A percentile compares a stretch with the other conserved stretches of the same genome.
Conservation (phyloP, 2,113 vertebrate species). For the Scalopus aquaticus region DNA sequence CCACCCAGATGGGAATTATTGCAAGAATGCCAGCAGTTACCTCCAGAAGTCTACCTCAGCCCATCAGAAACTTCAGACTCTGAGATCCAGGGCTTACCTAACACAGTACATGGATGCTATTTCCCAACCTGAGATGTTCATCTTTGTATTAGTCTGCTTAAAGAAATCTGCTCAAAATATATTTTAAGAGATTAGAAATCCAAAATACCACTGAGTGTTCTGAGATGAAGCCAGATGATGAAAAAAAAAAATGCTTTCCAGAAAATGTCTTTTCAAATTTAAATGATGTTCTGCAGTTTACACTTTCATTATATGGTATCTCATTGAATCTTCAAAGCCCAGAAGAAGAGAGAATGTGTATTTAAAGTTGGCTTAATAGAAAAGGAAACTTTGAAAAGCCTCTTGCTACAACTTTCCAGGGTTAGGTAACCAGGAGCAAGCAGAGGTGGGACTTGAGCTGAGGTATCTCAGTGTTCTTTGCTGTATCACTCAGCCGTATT, state of each 20-base stretch:
- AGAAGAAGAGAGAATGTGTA: background rate
- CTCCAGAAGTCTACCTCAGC: background rate
- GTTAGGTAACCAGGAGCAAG: background rate
- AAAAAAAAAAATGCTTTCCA: background rate
- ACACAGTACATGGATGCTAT: background rate
- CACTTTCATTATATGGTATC: background rate
- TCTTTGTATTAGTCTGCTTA: background rate
- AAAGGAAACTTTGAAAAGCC: background rate
- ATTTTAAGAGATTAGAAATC: background rate
- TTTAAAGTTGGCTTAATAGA: background rate
- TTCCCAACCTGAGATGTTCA: background rate
- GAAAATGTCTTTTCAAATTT: background rate
- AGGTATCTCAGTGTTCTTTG: background rate
- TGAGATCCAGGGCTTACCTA: background rate
- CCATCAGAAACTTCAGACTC: background rate
- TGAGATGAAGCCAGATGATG: background rate
- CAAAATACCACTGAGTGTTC: background rate
- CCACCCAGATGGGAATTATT: background rate
- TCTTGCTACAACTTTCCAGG: conserved; percentile 45
- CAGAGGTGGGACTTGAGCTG: background rate
- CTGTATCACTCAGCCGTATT: background rate
- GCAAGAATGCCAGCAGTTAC: background rate
- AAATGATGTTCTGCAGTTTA: background rate
- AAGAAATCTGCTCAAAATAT: background rate
- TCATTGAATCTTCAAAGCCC: background rate